Base-by-base conservation (phyloP, 2,888 invertebrate species). In the Ligdia adustata region DNA sequence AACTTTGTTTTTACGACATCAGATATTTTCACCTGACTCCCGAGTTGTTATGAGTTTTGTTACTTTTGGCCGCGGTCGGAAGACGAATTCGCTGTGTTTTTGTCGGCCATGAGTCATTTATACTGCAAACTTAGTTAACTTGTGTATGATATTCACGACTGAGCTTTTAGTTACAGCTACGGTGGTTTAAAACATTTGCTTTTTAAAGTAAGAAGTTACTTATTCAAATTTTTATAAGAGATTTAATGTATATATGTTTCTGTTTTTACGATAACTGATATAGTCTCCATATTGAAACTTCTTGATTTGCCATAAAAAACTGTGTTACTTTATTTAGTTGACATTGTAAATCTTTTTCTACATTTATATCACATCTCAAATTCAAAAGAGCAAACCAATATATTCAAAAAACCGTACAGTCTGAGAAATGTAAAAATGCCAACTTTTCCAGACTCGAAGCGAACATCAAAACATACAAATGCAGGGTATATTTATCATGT, bases 1-100 rank as follows among this genome's bases (percentile, higher is more conserved):
- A 59, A 56, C 52, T 56, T 54, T 50, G 56, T 48, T 54, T 56
- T 56, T 53, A 51, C 53, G 31, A 34, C 20, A 41, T 38, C 18
- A 27, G 37, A 51, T 51, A 52, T 53, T 51, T 39, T 55, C 55
- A 56, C 58, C 56, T 56, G 50, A 32, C 45, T 52, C 33, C 38
- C 27, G 24, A 43, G 39, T 49, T 44, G 39, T 44, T 49, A 49
- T 33, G 48, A 49, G 48, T 49, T 49, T 49, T 38, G 48, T 43
- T 49, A 42, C 48, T 48, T 40, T 39, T 28, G 33, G 29, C 41
- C 37, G 35, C 32, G 48, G 48, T 49, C n/a, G 42, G 37, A 49
- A 49, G 48, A 49, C 29, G 42, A 49, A 49, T 49, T 38, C 9
- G 42, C 42, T 38, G 42, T 49, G 48, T 49, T 49, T 45, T 42